Evolutionary conservation across 1,140 invertebrate species (phyloP).

Genomic region (Drosophila baimaii): DNA sequence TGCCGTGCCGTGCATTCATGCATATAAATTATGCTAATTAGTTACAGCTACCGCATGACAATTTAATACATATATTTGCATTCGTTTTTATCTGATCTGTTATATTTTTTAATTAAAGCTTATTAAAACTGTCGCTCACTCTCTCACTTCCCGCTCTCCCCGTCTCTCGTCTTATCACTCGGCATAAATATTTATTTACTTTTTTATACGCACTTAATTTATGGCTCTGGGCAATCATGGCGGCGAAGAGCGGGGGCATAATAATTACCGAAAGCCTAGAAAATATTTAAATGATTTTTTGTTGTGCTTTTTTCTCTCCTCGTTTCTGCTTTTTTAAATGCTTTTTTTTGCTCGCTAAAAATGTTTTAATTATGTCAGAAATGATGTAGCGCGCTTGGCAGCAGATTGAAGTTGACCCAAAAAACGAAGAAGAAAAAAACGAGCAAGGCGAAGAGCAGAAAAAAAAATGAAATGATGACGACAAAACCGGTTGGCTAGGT

Average conservation of each 20-base stretch:
- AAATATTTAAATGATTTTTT: slow-evolving; percentile 54
- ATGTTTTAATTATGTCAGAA: slow-evolving; percentile 77
- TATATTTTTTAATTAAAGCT: slow-evolving; percentile 71
- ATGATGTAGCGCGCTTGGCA: slow-evolving; percentile 61
- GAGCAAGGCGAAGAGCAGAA: slow-evolving; percentile 25
- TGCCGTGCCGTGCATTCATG: slow-evolving; percentile 51
- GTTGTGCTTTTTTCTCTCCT: slow-evolving; percentile 21
- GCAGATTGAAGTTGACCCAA: slow-evolving; percentile 69
- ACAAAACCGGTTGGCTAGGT: slow-evolving; percentile 65
- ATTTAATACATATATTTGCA: slow-evolving; percentile 48
- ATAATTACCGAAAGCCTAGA: slow-evolving; percentile 43
- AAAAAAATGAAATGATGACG: slow-evolving; percentile 45
- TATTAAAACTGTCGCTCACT: slow-evolving; percentile 71
- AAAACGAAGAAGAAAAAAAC: slow-evolving; percentile 44
- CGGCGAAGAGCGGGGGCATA: slow-evolving; percentile 13
- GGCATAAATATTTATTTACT: slow-evolving; percentile 64
- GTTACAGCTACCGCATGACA: slow-evolving; percentile 63
- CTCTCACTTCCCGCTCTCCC: background rate
- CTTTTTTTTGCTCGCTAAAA: slow-evolving; percentile 39
- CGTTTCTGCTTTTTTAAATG: background rate
- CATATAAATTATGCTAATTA: slow-evolving; percentile 80
- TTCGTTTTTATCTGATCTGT: slow-evolving; percentile 41
- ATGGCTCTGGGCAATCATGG: slow-evolving; percentile 45
- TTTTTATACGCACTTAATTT: slow-evolving; percentile 60
- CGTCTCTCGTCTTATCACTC: slow-evolving; percentile 19